Conservation (phyloP, 2,797 vertebrate genomes). For the Macrochelys suwanniensis region DNA sequence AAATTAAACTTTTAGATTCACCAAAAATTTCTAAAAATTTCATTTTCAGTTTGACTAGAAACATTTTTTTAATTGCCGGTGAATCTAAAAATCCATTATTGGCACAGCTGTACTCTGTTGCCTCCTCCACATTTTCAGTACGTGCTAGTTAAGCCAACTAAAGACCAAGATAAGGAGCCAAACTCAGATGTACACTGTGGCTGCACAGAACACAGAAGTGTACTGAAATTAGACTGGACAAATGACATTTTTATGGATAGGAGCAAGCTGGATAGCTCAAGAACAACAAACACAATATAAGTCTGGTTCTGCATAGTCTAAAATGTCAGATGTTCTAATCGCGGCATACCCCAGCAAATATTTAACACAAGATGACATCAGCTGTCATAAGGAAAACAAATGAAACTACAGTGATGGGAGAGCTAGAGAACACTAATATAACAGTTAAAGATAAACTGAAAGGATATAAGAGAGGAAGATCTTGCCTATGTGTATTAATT, state of each 20-base stretch:
- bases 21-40: background rate
- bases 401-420: constrained; percentile 40
- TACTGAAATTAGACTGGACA: background rate
- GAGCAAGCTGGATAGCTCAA: background rate
- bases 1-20: background rate
- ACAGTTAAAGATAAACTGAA: constrained; percentile 23
- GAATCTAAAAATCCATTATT: background rate
- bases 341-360: constrained; percentile 61
- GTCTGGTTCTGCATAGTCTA: constrained; percentile 49
- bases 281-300: constrained; percentile 1
- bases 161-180: background rate
- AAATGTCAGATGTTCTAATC: constrained; percentile 69
- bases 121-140: background rate
- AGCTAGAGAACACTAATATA: constrained; percentile 35
- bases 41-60: background rate
- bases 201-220: background rate
- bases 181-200: background rate
- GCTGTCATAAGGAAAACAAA: constrained; percentile 59
- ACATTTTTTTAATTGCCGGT: background rate
- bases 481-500: constrained; percentile 13
- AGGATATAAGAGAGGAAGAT: background rate
- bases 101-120: rapidly evolving
- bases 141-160: background rate
- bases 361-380: constrained; percentile 67
- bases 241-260: background rate